Base-by-base conservation (phyloP, 1,140 invertebrate species). In the Hycleus cichorii region DNA sequence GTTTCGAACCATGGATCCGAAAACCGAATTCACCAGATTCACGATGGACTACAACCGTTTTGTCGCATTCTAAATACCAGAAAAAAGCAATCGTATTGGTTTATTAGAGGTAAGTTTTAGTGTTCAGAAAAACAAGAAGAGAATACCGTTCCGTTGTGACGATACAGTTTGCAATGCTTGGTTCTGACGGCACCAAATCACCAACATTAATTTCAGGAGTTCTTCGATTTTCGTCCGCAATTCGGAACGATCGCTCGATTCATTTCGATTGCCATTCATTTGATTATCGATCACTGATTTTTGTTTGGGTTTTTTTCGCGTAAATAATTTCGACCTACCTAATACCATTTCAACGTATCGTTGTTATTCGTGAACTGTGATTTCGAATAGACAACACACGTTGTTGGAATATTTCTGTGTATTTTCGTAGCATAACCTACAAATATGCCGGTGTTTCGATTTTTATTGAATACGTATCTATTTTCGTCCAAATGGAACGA, bases 11-110 rank as follows among this genome's bases (percentile, higher is more conserved):
- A 66, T 96, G 91, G 64, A 98, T 95, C 47, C 95, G 83, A 69
- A 98, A 95, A 8, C 95, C 95, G 74, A 96, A 97, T 70, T 96
- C 94, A 6, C 89, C 90, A 11, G 88, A 88, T 53, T 89, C 84
- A 44, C 89, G 82, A 60, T 82, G 83, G 0, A 94, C 88, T 42
- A 89, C 79, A 10, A 95, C 87, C 27, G 84, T 88, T 73, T 93
- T 92, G 73, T 93, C 90, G 71, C 88, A 88, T 71, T 91, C 91
- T 93, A 78, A 39, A 77, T 78, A 18, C 1, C 18, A 18, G 18
- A 47, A 52, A 39, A 76, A 78, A 44, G 2, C 7, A 8, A 43
- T 49, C 39, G 39, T 12, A 1, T 12, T 12, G 12, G 0, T 12
- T 12, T 12, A 12, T 18, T 18, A 18, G 18, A 18, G 18, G 18